These are phyloP conservation scores for Mus minutoides DNA, from an alignment of 2,797 vertebrate species.

Conservation along the genomic window DNA sequence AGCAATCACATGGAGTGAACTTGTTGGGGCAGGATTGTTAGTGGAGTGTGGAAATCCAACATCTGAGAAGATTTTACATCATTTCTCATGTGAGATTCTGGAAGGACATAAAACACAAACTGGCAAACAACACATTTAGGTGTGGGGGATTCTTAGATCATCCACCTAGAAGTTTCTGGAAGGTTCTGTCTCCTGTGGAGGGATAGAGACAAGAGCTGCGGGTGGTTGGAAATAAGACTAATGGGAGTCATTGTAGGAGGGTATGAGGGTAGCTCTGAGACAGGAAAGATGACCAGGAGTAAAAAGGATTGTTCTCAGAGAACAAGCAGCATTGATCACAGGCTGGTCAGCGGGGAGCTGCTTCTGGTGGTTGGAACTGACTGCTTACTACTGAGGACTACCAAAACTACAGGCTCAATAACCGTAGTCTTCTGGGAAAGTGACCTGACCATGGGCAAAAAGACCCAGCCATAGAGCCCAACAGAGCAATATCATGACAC, in stretches of 20 bases:
- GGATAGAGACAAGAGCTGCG: not conserved
- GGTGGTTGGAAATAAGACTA: not conserved
- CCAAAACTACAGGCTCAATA: not conserved
- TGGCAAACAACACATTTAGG: not conserved
- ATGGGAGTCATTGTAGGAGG: not conserved
- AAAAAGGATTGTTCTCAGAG: not conserved
- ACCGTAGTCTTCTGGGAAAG: not conserved
- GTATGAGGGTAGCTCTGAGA: not conserved
- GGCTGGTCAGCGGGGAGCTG: not conserved
- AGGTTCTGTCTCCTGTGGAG: not conserved
- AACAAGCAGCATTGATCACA: not conserved
- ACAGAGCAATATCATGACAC: not conserved
- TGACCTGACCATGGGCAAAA: not conserved
- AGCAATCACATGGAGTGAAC: not conserved
- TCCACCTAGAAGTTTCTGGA: slow-evolving; percentile 44
- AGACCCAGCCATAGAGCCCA: not conserved
- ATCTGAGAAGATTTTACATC: not conserved
- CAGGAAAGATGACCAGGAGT: not conserved
- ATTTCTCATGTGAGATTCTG: not conserved
- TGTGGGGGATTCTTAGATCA: not conserved
- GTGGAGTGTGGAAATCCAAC: not conserved
- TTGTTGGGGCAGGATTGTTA: not conserved
- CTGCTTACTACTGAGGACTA: not conserved
- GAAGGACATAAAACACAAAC: not conserved
- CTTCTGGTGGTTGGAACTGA: not conserved